Evolutionary conservation across 2,888 invertebrate genomes (phyloP), one percentile per base, ranked within the genome.

Genomic region (Nomada goodeniana): DNA sequence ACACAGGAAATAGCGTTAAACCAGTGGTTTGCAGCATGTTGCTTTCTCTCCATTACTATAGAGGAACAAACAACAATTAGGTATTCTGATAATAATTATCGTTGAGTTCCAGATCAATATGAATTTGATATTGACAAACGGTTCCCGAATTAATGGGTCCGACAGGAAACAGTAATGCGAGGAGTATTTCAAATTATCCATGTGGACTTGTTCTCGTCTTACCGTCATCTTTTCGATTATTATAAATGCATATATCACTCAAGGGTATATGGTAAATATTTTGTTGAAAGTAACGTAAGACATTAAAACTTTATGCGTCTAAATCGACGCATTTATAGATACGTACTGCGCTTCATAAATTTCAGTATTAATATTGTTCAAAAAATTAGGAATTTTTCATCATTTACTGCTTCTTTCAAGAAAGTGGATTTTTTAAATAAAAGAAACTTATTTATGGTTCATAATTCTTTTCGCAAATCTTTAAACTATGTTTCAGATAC

Each of bases 61-160:
- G 74, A 42, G 73, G 55, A 68, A 83, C 89, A 88, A 90, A 91
- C 89, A 88, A 89, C 85, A 91, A 91, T 91, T 90, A 88, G 86
- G 83, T 83, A 91, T 88, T 88, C 89, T 87, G 85, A 88, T 89
- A 89, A 90, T 90, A 86, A 91, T 91, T 88, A 91, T 87, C 86
- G 85, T 84, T 79, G 84, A 84, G 86, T 89, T 77, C 88, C 86
- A 83, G 87, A 86, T 90, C 85, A 87, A 89, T 90, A 87, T 87
- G 90, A 90, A 91, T 90, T 86, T 87, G 86, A 84, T 86, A 88
- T 88, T 82, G 83, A 53, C 79, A 70, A 75, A 73, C 76, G 72
- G 65, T 71, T 70, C 73, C 72, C 83, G 83, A 86, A 89, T 89
- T 89, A 88, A 86, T 81, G 80, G 44, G 67, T 61, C 70, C 60